A percentile compares a stretch with the other conserved stretches of the same genome.
These are phyloP conservation scores for Hucho hucho DNA, from an alignment of 2,113 vertebrate species.

Conservation along the genomic window DNA sequence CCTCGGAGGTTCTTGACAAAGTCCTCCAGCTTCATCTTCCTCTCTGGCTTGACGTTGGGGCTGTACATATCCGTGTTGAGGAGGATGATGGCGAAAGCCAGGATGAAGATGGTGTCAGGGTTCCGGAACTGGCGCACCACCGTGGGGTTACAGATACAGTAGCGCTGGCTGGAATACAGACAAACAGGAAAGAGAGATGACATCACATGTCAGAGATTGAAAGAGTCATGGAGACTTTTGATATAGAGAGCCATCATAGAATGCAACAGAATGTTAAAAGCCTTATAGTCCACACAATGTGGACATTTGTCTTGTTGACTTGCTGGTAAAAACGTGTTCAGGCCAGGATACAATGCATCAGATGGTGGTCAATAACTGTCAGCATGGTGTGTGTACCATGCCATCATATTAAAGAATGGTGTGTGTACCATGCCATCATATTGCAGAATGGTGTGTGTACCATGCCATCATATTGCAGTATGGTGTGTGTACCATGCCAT, in stretches of 20 bases:
- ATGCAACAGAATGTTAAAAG: neutral
- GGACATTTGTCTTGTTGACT: too few relatives aligned
- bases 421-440: too few relatives aligned
- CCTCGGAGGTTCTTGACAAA: conserved; percentile 96
- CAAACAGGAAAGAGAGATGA: conserved; percentile 20
- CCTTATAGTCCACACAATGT: too few relatives aligned
- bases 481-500: too few relatives aligned
- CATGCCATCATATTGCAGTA: too few relatives aligned
- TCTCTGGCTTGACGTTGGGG: conserved; percentile 95
- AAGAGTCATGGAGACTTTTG: neutral
- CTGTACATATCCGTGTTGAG: conserved; percentile 99
- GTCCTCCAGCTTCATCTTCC: conserved; percentile 98
- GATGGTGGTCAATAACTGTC: neutral
- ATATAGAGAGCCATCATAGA: neutral
- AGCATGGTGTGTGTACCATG: neutral
- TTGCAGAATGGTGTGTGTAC: too few relatives aligned
- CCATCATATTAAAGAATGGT: conserved; percentile 21
- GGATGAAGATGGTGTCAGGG: conserved; percentile 97
- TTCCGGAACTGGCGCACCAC: conserved; percentile 96
- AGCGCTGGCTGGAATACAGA: conserved; percentile 83
- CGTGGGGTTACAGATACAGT: conserved; percentile 97
- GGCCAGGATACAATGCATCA: neutral
- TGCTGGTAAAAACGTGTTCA: neutral
- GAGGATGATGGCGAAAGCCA: conserved; percentile 97
- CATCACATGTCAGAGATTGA: neutral